Percentiles rank a stretch among this genome's conserved stretches.
Evolutionary conservation across 2,113 vertebrate species (phyloP).

Genomic region (Cairina moschata): DNA sequence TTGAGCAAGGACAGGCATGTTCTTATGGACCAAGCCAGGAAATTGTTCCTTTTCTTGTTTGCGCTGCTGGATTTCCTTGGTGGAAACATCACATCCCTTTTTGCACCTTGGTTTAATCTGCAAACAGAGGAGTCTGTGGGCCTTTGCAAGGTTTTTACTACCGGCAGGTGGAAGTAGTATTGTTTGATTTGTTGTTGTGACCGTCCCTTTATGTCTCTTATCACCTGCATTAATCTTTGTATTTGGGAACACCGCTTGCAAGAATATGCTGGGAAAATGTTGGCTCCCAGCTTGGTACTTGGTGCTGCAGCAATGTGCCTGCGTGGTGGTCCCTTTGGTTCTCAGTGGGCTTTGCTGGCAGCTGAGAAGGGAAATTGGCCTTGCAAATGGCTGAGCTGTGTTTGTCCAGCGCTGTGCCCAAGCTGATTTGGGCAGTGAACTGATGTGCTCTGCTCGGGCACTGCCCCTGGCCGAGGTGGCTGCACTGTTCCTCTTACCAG

Average conservation of each 20-base stretch:
- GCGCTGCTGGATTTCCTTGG: not conserved
- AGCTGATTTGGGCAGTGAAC: not conserved
- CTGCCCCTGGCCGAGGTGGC: not conserved
- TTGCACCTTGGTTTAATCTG: not conserved
- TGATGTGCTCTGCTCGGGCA: not conserved
- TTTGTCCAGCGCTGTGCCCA: not conserved
- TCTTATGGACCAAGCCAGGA: not conserved
- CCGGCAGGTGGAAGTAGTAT: not conserved
- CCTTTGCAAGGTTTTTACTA: not conserved
- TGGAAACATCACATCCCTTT: not conserved
- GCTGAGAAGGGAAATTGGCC: not conserved
- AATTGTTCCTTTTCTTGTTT: not conserved
- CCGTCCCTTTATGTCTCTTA: not conserved
- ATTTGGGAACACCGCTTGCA: not conserved
- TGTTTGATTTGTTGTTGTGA: not conserved
- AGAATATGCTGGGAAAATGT: not conserved
- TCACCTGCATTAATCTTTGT: not conserved
- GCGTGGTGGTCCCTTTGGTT: not conserved
- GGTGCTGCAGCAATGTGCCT: not conserved
- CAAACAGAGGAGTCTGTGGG: not conserved
- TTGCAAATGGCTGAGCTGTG: not conserved
- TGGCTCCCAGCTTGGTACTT: not conserved
- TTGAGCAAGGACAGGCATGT: not conserved
- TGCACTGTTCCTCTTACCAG: not conserved
- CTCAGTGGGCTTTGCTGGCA: not conserved